Evolutionary conservation across 2,113 vertebrate genomes (phyloP), one percentile per base, ranked within the genome.

Genomic region (Vicugna pacos): DNA sequence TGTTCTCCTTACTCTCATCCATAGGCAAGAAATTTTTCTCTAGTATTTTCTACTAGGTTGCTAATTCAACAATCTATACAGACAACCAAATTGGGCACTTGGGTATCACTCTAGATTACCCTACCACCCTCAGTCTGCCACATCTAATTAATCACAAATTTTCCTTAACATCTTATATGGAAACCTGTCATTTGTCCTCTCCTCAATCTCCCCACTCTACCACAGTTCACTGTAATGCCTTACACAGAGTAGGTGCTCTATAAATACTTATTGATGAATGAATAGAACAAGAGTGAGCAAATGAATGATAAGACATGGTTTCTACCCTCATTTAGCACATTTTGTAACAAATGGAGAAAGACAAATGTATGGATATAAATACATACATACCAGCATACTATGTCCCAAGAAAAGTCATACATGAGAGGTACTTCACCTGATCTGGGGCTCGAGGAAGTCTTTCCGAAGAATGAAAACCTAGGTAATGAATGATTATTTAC

Each of bases 1-100:
- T 77, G 35, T 62, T 95, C 28, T 96, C 26, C 46, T 86, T 10
- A 64, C 35, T 30, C 12, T 79, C 20, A 38, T 69, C 7, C 17
- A 42, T 70, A 93, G 38, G 20, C 24, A 77, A 54, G 52, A 56
- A 9, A 26, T 94, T 94, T 38, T 79, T 26, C 13, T 65, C 5
- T 64, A 76, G 42, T 38, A 70, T 75, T 67, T 96, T 91, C 24
- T 93, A 50, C 32, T 93, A 73, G 54, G 50, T 91, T 79, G 91
- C 14, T 84, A 77, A 93, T 69, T 72, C 9, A 77, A 35, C 8
- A 60, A 58, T 90, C 20, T 52, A 32, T 28, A 65, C 1, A 32
- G 30, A 46, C 3, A 80, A 91, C 4, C 12, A 85, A 86, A 73
- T 1, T 72, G 8, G 15, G 24, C 11, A 73, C 12, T 35, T 75